A percentile compares a stretch with the other conserved stretches of the same genome.
These are phyloP conservation scores for Aphis craccivora DNA, from an alignment of 1,140 invertebrate genomes.

Conservation along the genomic window DNA sequence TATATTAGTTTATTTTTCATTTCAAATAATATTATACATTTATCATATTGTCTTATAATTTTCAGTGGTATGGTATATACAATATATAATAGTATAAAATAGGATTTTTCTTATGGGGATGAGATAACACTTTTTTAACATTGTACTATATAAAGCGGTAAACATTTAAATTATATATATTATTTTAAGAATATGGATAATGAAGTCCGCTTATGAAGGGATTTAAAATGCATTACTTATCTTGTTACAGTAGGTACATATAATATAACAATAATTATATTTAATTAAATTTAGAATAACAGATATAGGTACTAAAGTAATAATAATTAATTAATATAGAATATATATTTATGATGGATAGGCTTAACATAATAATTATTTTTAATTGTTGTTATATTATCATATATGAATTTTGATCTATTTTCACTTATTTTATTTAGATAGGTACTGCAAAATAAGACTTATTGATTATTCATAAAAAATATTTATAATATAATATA, in stretches of 20 bases:
- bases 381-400: neutral
- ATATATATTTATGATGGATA: too few relatives aligned
- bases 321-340: too few relatives aligned
- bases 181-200: neutral
- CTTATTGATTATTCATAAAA: neutral
- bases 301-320: neutral
- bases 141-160: neutral
- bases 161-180: neutral
- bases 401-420: neutral
- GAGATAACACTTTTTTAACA: neutral
- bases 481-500: neutral
- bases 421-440: neutral
- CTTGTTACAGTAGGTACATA: neutral
- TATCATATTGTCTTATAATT: neutral
- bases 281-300: neutral
- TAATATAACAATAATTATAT: neutral
- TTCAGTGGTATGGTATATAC: neutral
- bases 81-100: neutral
- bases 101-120: neutral
- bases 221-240: neutral
- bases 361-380: neutral
- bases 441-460: neutral
- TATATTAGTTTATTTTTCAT: neutral
- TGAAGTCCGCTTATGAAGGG: neutral
- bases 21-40: neutral